Base-by-base conservation (phyloP, 2,888 invertebrate genomes). In the Plusia festucae region DNA sequence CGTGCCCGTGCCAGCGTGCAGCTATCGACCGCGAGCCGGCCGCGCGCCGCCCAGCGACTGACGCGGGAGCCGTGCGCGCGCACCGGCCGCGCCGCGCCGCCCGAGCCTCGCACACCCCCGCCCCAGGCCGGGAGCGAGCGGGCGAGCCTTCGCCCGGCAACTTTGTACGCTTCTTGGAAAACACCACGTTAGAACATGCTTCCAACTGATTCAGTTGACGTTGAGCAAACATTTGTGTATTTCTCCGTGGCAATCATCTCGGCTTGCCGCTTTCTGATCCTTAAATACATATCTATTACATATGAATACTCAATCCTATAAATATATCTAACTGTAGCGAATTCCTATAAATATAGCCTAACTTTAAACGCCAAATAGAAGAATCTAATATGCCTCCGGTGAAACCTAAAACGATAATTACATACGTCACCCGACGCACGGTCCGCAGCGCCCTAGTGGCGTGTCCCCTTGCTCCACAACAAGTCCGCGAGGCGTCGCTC, bases 1-100 rank as follows among this genome's bases (percentile, higher is more conserved):
- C 90, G 91, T 86, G 90, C 89, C 73, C 83, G 86, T 83, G 82
- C 84, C 83, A 84, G 85, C 87, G 85, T 83, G 88, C 89, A 86
- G 88, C 90, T 93, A 94, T 94, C 94, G 94, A 94, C 94, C 94
- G 91, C 89, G 89, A 76, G 93, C 91, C 91, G 93, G 90, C 88
- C 90, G 90, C 90, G 88, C 90, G 91, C 90, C 91, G 88, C 90
- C 90, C 86, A 87, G 90, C 91, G 92, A 91, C 92, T 91, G 93
- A 90, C 90, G 91, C 88, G 88, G 72, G 88, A 86, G 59, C 88
- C 73, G 60, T 93, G 93, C 93, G 94, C 94, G 93, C 94, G 94
- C 94, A 90, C 70, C 73, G 73, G 82, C 77, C 88, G 86, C 85
- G 82, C 83, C 83, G 84, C 81, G 84, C 71, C 70, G 81, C 76